Percentiles rank a stretch among this genome's conserved stretches.
Conservation (phyloP, 2,113 vertebrate species). For the Psilopogon haemacephalus region DNA sequence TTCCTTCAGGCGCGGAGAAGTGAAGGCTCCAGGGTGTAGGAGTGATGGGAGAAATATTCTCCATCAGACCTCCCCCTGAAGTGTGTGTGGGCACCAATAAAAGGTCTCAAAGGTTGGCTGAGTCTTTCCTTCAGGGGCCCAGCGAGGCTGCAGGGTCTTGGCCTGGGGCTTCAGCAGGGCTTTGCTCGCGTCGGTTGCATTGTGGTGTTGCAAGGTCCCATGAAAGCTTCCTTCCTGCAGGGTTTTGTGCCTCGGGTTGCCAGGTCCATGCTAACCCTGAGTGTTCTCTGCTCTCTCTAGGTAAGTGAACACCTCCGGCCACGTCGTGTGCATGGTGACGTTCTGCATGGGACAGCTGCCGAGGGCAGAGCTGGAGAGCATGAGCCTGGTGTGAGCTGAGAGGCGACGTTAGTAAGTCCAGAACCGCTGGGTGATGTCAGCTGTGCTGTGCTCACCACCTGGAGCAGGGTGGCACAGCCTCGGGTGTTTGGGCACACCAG, state of each 20-base stretch:
- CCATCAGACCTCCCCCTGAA: constrained; percentile 20
- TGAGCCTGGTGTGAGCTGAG: neutral
- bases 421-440: neutral
- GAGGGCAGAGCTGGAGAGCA: neutral
- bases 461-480: neutral
- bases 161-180: neutral
- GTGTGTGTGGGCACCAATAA: constrained; percentile 34
- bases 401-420: neutral
- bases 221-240: neutral
- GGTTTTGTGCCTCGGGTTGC: neutral
- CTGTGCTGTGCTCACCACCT: neutral
- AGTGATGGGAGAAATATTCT: constrained; percentile 20
- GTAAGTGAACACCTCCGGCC: constrained; percentile 15
- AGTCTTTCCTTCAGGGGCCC: constrained; percentile 28
- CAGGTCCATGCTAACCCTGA: neutral
- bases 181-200: neutral
- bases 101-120: constrained; percentile 40
- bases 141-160: neutral
- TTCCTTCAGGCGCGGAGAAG: constrained; percentile 53
- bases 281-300: neutral
- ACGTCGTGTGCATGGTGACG: neutral
- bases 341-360: neutral
- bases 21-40: constrained; percentile 1
- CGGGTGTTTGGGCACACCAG: rapidly evolving
- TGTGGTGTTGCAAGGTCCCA: no score